phyloP scores from a whole-genome alignment of 2,888 invertebrate species.

The Prionchulus punctatus region DNA sequence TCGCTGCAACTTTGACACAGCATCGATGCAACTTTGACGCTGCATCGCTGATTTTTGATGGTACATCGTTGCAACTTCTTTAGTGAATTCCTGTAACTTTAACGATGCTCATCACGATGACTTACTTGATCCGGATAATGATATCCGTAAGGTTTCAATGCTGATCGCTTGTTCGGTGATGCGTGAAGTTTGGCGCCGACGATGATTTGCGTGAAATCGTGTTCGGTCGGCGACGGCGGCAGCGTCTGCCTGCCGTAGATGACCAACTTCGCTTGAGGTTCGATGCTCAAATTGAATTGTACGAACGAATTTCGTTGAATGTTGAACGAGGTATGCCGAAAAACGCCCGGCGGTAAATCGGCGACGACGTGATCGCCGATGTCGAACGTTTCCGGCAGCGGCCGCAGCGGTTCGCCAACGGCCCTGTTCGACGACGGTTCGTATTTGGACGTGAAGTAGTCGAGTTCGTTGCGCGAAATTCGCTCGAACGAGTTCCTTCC shows the following conservation, averaged over 20 bases:
- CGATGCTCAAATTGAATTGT: constrained; percentile 11
- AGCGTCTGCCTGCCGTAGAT: constrained; percentile 85
- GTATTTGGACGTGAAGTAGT: no score
- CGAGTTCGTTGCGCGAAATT: no score
- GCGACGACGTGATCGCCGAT: constrained; percentile 13
- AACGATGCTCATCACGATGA: no score
- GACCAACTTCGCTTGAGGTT: constrained; percentile 45
- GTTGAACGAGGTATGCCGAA: constrained; percentile 8
- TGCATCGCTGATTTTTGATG: no score
- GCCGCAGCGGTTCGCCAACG: constrained; percentile 2
- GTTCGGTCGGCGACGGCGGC: constrained; percentile 84
- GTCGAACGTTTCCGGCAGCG: constrained; percentile 10
- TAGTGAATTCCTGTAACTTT: no score
- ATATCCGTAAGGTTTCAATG: background rate
- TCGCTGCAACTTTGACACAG: no score
- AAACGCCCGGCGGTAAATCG: constrained; percentile 10
- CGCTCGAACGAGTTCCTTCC: no score
- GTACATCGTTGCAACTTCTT: no score
- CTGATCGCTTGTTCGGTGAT: background rate
- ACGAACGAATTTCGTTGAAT: constrained; percentile 7
- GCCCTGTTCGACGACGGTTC: no score
- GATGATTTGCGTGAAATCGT: constrained; percentile 53
- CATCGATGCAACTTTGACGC: no score
- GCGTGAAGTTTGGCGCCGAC: constrained; percentile 18
- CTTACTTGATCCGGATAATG: background rate